These are phyloP conservation scores for Fundulus diaphanus DNA, from an alignment of 2,797 vertebrate genomes.

Conservation along the genomic window DNA sequence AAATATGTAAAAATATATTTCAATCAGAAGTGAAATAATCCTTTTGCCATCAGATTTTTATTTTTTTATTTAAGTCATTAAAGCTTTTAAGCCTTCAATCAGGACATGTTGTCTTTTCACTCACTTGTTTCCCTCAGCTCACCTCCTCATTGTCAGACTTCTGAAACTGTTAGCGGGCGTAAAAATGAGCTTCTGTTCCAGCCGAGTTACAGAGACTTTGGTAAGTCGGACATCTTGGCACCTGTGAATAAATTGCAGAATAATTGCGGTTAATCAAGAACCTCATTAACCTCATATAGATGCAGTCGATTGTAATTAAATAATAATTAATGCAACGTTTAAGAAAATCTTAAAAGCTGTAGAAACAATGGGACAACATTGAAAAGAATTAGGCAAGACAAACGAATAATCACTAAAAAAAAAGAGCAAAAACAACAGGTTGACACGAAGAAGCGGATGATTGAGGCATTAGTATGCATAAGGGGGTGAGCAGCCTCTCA, in stretches of 20 bases:
- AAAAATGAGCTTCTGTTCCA: conserved; percentile 39
- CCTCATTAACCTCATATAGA: conserved; percentile 64
- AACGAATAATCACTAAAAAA: conserved; percentile 6
- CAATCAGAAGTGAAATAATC: conserved; percentile 2
- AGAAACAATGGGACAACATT: neutral
- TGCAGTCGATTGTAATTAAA: conserved; percentile 38
- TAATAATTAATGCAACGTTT: conserved; percentile 36
- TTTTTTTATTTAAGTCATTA: neutral
- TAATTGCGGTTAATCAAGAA: conserved; percentile 60
- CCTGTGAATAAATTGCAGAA: conserved; percentile 45
- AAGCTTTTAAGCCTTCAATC: conserved; percentile 33
- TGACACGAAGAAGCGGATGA: neutral
- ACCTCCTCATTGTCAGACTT: conserved; percentile 26
- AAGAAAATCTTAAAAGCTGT: conserved; percentile 14
- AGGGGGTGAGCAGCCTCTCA: neutral
- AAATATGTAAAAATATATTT: conserved; percentile 9
- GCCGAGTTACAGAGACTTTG: conserved; percentile 13
- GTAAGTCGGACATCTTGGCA: conserved; percentile 48
- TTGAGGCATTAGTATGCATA: neutral
- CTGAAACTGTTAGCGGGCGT: conserved; percentile 8
- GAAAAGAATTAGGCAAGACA: neutral
- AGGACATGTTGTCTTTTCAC: conserved; percentile 8
- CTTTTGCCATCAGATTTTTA: conserved; percentile 4
- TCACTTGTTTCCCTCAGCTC: conserved; percentile 10
- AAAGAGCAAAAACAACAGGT: neutral